Evolutionary conservation across 92 coral and sea anemone genomes (phyloP).

Genomic region (Phenganax stokvisi): DNA sequence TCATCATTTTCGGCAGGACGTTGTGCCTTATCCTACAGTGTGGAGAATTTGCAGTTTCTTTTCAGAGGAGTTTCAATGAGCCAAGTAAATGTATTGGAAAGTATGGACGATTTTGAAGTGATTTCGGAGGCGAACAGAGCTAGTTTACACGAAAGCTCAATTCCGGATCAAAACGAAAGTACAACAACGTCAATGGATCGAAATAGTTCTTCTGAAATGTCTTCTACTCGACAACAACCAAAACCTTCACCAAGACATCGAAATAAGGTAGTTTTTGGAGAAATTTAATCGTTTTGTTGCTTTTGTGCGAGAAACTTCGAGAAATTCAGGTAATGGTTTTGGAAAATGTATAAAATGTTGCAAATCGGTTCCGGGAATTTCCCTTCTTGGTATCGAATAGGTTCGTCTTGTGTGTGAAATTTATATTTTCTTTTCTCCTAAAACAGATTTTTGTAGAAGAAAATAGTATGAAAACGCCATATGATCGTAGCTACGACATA

Average conservation of each 20-base stretch:
- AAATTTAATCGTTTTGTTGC: not conserved
- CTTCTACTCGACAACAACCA: not conserved
- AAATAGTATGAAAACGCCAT: too few relatives aligned
- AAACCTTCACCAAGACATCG: not conserved
- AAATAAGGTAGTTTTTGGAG: not conserved
- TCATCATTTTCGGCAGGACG: not conserved
- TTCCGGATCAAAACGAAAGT: conserved; percentile 1
- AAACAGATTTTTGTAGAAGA: too few relatives aligned
- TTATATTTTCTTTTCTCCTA: too few relatives aligned
- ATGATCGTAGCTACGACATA: too few relatives aligned
- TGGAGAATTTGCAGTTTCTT: too few relatives aligned
- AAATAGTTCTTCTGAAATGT: not conserved
- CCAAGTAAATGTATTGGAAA: not conserved
- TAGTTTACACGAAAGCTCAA: not conserved
- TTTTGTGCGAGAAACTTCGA: not conserved
- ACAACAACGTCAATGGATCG: not conserved
- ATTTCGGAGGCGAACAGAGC: not conserved
- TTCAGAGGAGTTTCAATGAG: not conserved
- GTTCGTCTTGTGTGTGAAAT: not conserved
- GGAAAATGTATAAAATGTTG: not conserved
- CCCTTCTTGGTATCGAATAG: not conserved
- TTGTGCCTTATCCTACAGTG: too few relatives aligned
- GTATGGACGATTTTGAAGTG: not conserved
- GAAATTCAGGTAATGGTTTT: not conserved
- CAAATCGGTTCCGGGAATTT: not conserved